Conservation (phyloP, 2,113 vertebrate genomes). For the Dolichotis patagonum region DNA sequence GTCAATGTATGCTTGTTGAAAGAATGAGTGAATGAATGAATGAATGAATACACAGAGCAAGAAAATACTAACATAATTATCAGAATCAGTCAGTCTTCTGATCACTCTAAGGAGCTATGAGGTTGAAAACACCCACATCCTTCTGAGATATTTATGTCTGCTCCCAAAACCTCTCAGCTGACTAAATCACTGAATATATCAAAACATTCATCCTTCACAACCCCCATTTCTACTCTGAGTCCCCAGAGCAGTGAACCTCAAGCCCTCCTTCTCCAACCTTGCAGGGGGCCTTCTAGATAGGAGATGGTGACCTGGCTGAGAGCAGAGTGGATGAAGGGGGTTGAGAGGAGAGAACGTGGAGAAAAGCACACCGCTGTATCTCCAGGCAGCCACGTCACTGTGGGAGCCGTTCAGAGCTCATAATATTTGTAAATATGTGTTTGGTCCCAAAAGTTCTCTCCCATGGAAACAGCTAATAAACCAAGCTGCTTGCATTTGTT, state of each 20-base stretch:
- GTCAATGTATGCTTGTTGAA: background rate
- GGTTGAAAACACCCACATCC: background rate
- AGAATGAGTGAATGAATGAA: too few relatives aligned
- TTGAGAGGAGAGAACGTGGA: background rate
- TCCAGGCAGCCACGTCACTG: constrained; percentile 47
- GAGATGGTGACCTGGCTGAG: background rate
- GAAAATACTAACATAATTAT: background rate
- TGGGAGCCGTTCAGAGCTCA: constrained; percentile 76
- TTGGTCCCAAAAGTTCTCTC: constrained; percentile 84
- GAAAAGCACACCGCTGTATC: constrained; percentile 67
- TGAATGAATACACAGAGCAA: background rate
- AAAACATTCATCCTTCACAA: constrained; percentile 47
- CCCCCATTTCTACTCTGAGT: background rate
- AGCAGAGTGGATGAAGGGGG: background rate
- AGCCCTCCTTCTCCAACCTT: constrained; percentile 50
- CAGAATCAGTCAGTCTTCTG: background rate
- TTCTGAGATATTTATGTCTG: background rate
- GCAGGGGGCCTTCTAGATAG: background rate
- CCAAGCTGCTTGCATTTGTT: constrained; percentile 79
- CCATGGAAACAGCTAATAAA: constrained; percentile 87
- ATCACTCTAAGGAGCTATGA: background rate
- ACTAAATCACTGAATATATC: background rate
- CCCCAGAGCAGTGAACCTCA: constrained; percentile 47
- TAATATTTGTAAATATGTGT: constrained; percentile 82
- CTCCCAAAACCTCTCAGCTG: constrained; percentile 18